Conservation (phyloP, 2,888 invertebrate species). For the Sesia apiformis region DNA sequence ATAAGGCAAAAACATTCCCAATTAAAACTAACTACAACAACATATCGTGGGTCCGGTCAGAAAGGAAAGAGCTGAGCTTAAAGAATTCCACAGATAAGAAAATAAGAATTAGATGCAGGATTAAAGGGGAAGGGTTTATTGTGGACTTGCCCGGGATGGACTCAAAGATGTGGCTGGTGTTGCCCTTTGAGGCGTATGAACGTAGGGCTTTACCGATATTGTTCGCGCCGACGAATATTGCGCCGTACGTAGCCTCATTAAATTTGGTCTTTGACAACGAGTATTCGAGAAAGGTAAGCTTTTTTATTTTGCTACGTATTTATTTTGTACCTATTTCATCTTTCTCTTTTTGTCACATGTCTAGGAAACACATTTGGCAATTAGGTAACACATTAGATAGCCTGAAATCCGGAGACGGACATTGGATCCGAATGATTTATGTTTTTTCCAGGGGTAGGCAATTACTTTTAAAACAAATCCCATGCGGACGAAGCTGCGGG, state of each 20-base stretch:
- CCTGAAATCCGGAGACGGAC: too few relatives aligned
- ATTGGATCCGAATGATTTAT: too few relatives aligned
- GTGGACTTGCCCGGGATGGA: constrained; percentile 49
- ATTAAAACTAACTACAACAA: constrained; percentile 47
- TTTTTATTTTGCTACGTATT: not conserved
- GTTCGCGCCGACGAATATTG: constrained; percentile 33
- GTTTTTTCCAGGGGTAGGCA: too few relatives aligned
- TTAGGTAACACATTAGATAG: too few relatives aligned
- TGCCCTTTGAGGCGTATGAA: constrained; percentile 46
- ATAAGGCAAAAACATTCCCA: constrained; percentile 43
- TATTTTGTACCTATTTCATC: too few relatives aligned
- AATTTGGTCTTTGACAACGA: constrained; percentile 49
- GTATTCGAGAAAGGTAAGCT: constrained; percentile 43
- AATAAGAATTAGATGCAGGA: constrained; percentile 45
- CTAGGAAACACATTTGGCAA: too few relatives aligned
- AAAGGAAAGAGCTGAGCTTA: constrained; percentile 52
- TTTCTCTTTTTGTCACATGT: too few relatives aligned
- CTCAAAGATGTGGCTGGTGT: constrained; percentile 33
- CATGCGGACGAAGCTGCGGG: too few relatives aligned
- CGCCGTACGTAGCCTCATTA: constrained; percentile 38
- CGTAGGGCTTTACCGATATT: constrained; percentile 42
- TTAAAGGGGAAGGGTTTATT: constrained; percentile 52
- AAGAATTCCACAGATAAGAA: constrained; percentile 48
- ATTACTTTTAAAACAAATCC: too few relatives aligned
- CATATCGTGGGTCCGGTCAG: constrained; percentile 51